Conservation (phyloP, 2,888 invertebrate genomes). For the Idaea dimidiata region DNA sequence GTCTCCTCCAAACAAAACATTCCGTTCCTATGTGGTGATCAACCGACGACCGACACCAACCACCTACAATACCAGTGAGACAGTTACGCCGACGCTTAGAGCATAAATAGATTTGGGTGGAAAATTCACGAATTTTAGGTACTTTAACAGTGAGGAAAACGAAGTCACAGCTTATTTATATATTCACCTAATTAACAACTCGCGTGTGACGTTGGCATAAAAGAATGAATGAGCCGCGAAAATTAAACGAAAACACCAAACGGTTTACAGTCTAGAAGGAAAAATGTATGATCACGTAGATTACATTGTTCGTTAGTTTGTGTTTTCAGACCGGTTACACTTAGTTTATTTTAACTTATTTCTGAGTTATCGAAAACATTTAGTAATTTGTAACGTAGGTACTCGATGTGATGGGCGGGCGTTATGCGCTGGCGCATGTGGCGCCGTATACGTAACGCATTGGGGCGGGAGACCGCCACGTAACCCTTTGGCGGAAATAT, state of each 20-base stretch:
- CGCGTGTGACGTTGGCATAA: conserved; percentile 33
- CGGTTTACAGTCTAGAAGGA: background rate
- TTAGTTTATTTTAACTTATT: conserved; percentile 28
- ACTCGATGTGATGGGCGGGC: conserved; percentile 22
- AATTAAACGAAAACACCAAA: background rate
- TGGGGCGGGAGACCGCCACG: background rate
- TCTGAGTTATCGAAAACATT: conserved; percentile 21
- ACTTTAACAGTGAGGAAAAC: conserved; percentile 53
- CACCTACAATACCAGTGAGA: conserved; percentile 51
- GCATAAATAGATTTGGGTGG: conserved; percentile 73
- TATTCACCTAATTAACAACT: conserved; percentile 43
- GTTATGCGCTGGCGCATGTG: conserved; percentile 27
- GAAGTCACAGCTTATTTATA: conserved; percentile 54
- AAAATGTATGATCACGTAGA: conserved; percentile 13
- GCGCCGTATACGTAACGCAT: background rate
- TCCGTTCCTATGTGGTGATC: conserved; percentile 63
- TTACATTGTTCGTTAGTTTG: conserved; percentile 15
- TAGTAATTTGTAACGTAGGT: conserved; percentile 13
- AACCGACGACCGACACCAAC: conserved; percentile 61
- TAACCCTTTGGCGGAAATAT: background rate
- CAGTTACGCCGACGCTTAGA: conserved; percentile 62
- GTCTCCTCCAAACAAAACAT: conserved; percentile 72
- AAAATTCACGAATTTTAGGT: conserved; percentile 57
- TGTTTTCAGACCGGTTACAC: conserved; percentile 24
- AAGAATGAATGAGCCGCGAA: conserved; percentile 2